Conservation (phyloP, 2,888 invertebrate species). For the Synanthedon tipuliformis region DNA sequence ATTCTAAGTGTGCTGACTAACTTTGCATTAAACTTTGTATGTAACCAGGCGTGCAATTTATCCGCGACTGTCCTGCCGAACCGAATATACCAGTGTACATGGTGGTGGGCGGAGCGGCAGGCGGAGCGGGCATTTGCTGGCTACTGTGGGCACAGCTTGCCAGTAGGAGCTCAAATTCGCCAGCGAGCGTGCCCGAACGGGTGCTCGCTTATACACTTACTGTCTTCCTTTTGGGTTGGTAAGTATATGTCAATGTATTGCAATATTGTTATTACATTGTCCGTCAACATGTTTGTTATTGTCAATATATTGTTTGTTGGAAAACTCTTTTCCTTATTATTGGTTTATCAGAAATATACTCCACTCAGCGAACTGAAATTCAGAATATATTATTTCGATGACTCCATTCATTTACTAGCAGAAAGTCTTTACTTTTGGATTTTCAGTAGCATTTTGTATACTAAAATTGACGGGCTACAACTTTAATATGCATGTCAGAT, state of each 20-base stretch:
- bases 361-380: no score
- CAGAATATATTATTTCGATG: no score
- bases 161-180: constrained; percentile 69
- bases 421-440: no score
- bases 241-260: constrained; percentile 9
- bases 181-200: constrained; percentile 66
- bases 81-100: constrained; percentile 84
- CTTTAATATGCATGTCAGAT: no score
- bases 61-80: constrained; percentile 82
- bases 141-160: constrained; percentile 75
- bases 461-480: no score
- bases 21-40: background rate
- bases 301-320: no score
- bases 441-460: no score
- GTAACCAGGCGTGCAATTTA: constrained; percentile 78
- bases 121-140: constrained; percentile 78
- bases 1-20: background rate
- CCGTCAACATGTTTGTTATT: no score
- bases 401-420: no score
- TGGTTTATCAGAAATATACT: no score
- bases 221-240: constrained; percentile 78
- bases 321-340: no score
- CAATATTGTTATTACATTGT: no score
- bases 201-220: constrained; percentile 77
- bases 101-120: constrained; percentile 84